Conservation (phyloP, 2,888 invertebrate species). For the Dioctria rufipes region DNA sequence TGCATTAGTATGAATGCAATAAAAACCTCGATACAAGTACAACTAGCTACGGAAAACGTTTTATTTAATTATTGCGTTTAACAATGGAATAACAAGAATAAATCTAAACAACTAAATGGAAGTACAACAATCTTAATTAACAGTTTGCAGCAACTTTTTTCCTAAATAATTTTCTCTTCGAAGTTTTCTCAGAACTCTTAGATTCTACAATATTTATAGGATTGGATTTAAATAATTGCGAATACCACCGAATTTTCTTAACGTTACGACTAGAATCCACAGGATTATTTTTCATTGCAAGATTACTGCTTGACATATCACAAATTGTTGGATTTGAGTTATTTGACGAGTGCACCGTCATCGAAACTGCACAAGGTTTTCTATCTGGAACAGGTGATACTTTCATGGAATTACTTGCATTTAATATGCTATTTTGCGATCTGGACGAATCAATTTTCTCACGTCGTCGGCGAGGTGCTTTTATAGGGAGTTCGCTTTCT, state of each 20-base stretch:
- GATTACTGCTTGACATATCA: constrained; percentile 36
- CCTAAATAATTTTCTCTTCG: constrained; percentile 53
- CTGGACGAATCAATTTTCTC: background rate
- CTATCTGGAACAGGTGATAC: too few species aligned
- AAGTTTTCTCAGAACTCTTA: constrained; percentile 22
- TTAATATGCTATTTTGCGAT: too few species aligned
- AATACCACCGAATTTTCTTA: constrained; percentile 56
- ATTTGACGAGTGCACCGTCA: background rate
- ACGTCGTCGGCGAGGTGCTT: constrained; percentile 42
- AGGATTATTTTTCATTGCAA: constrained; percentile 5
- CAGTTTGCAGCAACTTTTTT: constrained; percentile 46
- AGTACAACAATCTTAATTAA: background rate
- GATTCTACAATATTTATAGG: constrained; percentile 3
- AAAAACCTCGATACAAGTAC: too few species aligned
- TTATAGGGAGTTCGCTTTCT: constrained; percentile 8
- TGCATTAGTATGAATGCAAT: too few species aligned
- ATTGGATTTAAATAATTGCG: constrained; percentile 52
- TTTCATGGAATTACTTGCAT: too few species aligned
- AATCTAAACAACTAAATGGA: background rate
- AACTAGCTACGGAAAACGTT: too few species aligned
- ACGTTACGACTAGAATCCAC: constrained; percentile 8
- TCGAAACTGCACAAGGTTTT: constrained; percentile 15
- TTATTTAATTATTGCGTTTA: too few species aligned
- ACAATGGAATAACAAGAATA: constrained; percentile 20
- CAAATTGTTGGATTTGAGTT: constrained; percentile 5